A percentile compares a stretch with the other conserved stretches of the same genome.
These are phyloP conservation scores for Lithophane socia DNA, from an alignment of 2,888 invertebrate genomes.

Conservation along the genomic window DNA sequence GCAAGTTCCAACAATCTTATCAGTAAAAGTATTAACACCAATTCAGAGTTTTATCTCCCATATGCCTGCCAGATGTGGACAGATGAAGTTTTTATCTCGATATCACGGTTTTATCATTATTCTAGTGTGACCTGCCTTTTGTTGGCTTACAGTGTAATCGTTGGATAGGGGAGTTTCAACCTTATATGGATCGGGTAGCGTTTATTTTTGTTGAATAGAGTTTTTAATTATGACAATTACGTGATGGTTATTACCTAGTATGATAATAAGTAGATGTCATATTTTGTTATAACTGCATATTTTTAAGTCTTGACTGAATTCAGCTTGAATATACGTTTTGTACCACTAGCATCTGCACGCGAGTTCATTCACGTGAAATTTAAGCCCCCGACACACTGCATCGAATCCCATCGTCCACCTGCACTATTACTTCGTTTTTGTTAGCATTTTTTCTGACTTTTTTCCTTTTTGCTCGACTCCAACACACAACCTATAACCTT, in stretches of 20 bases:
- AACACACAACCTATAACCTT: no score
- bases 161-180: not conserved
- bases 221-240: slow-evolving; percentile 30
- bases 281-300: not conserved
- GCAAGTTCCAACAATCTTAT: slow-evolving; percentile 15
- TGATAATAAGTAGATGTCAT: no score
- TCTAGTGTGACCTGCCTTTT: slow-evolving; percentile 45
- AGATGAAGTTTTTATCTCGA: slow-evolving; percentile 45
- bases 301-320: not conserved
- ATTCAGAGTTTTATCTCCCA: slow-evolving; percentile 29
- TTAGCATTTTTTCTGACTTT: no score
- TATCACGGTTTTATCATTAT: slow-evolving; percentile 34
- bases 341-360: not conserved
- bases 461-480: no score
- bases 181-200: not conserved
- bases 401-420: no score
- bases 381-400: no score
- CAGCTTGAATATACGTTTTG: not conserved
- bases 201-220: slow-evolving; percentile 14
- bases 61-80: slow-evolving; percentile 50
- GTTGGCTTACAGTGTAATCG: slow-evolving; percentile 13
- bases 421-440: no score
- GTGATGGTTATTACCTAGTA: not conserved
- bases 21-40: slow-evolving; percentile 17
- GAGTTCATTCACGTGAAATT: no score